Evolutionary conservation across 1,140 invertebrate genomes (phyloP), one percentile per base, ranked within the genome.

Genomic region (Heterodera schachtii): DNA sequence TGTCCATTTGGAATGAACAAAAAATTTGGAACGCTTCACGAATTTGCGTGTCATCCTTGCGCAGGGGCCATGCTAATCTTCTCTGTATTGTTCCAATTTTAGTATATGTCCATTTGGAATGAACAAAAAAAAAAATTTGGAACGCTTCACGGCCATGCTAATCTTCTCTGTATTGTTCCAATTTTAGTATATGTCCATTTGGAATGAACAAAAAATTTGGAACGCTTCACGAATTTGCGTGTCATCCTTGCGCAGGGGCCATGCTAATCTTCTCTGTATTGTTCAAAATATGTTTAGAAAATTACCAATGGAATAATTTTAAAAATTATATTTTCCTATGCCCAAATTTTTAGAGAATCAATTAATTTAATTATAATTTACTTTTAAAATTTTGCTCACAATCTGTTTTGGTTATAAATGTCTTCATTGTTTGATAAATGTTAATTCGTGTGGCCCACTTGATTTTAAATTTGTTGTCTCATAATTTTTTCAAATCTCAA

Each of bases 71-170:
- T 94, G 94, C 94, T 94, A 94, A 94, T 94, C 94, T 94, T 94
- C 94, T 94, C 94, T 94, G 94, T 94, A 94, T 94, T 93, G 94
- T 94, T 94, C 94, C 94, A 92, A 92, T 92, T 92, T 92, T 92
- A 91, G 90, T 92, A 90, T 91, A 92, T 91, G 90, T 91, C 87
- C 89, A 86, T 86, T 85, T 85, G 84, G 84, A 85, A 85, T 83
- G 82, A 83, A 83, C 49, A 52, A 52, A 52, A 52, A 52, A 57
- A 81, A 81, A 77, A 81, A n/a, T n/a, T n/a, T n/a, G n/a, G n/a
- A n/a, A n/a, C n/a, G n/a, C n/a, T n/a, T n/a, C n/a, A n/a, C n/a
- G 94, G 94, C 94, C 94, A 95, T 94, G 94, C 94, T 94, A 94
- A 94, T 94, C 94, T 94, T 94, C 94, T 94, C 94, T 94, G 94